A percentile compares a stretch with the other conserved stretches of the same genome.
Evolutionary conservation across 2,797 vertebrate genomes (phyloP).

Genomic region (Propithecus perrieri): DNA sequence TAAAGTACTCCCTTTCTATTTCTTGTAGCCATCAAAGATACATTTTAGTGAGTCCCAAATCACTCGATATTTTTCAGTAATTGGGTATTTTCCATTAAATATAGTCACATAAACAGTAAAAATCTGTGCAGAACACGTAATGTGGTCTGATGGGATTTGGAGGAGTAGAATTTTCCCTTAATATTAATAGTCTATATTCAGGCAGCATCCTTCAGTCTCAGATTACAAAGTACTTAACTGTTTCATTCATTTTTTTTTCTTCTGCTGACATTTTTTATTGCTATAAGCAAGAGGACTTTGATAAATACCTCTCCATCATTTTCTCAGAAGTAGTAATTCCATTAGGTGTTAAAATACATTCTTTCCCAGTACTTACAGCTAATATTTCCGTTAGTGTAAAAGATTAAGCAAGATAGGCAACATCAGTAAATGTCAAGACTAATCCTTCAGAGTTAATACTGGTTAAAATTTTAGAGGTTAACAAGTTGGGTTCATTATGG

Average conservation of each 20-base stretch:
- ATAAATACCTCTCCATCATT: constrained; percentile 30
- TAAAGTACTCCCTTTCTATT: background rate
- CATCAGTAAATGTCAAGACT: background rate
- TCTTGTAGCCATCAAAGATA: background rate
- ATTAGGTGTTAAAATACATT: constrained; percentile 21
- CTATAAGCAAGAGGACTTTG: constrained; percentile 42
- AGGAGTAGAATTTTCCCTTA: constrained; percentile 9
- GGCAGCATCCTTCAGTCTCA: background rate
- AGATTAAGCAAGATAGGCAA: constrained; percentile 36
- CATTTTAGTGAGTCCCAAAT: background rate
- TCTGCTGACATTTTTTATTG: constrained; percentile 51
- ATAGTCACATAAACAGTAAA: constrained; percentile 1
- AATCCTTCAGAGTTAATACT: constrained; percentile 3
- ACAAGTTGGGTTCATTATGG: background rate
- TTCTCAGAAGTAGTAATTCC: constrained; percentile 39
- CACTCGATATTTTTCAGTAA: constrained; percentile 2
- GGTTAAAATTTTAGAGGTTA: background rate
- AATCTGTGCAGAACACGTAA: background rate
- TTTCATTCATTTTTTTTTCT: constrained; percentile 38
- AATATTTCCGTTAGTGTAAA: constrained; percentile 53
- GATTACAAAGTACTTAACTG: constrained; percentile 41
- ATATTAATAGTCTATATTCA: background rate
- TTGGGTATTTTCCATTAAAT: constrained; percentile 39
- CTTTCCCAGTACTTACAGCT: background rate
- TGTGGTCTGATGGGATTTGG: background rate